Evolutionary conservation across 37 sponge, comb jelly and placozoan species (phyloP), one percentile per base, ranked within the genome.

Genomic region (Amphimedon queenslandica): DNA sequence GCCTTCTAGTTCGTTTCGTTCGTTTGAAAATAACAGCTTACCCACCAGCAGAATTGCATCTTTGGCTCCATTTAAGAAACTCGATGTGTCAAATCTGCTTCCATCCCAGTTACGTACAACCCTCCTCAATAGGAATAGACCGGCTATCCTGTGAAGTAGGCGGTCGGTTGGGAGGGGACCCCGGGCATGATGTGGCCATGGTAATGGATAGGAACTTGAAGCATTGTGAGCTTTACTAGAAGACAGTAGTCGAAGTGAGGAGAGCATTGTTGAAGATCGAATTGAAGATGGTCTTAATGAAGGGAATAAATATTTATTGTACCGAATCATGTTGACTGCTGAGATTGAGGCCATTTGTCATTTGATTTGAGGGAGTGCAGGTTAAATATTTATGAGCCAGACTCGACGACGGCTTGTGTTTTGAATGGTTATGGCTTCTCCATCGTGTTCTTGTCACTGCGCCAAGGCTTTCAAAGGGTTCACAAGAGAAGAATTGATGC

Each of bases 151-250:
- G 64, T 84, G 65, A 42, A 40, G 58, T 11, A 73, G 1, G 3
- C 78, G 72, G 21, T 76, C 84, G 18, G 40, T 42, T 16, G 37
- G 1, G 3, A 29, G 27, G 0, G 66, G 13, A 20, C 55, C 57
- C 29, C 20, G 37, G 2, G 67, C 1, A 31, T 66, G 53, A 10
- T 66, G 58, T 21, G 85, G 74, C 85, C 85, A 84, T 5, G 85
- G 85, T 21, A 82, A 64, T 1, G 71, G 63, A 67, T 75, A 82
- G 1, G 18, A 27, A 20, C 18, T 4, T 33, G 24, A 20, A 21
- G n/a, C 37, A 1, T 28, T 25, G 3, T 61, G 38, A 57, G 25
- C 63, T 37, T 18, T 58, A 25, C 13, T 47, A 47, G 13, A 47
- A 8, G 13, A 47, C 51, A 47, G 51, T 47, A 18, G 13, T 8